Base-by-base conservation (phyloP, 2,888 invertebrate species). In the Theretra japonica region DNA sequence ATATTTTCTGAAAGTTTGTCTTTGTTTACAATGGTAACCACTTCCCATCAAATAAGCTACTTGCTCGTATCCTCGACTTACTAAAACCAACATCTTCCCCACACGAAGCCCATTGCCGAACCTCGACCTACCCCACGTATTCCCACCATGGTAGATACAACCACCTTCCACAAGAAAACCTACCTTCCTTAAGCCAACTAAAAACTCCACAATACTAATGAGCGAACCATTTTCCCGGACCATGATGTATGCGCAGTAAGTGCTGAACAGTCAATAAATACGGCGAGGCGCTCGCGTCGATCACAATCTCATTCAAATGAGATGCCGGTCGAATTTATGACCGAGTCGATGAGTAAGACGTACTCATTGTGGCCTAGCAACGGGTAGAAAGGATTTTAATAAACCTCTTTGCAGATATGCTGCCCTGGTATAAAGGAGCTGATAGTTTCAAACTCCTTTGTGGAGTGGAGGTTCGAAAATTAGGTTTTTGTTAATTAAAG, bases 231-330 rank as follows among this genome's bases (percentile, higher is more conserved):
- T 53, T 53, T n/a, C 19, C 59, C 19, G 7, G 28, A 30, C 28
- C 59, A n/a, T 30, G 62, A 58, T 25, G 25, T 58, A 58, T 58
- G 15, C 62, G 41, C 53, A 53, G 53, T 53, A 53, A 53, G 33
- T 41, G 62, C 17, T 48, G 48, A 23, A 4, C 21, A 48, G 65
- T 48, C 41, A 65, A 65, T 65, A 65, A 65, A 65, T 48, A 68
- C 81, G 78, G 85, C 83, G 84, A 79, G 81, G 88, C 88, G 88
- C 87, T 82, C 75, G 71, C 83, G 87, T 91, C 90, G 93, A 93
- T 93, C 93, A 92, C 92, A 92, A 93, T 93, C 93, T 88, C 88
- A 93, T 93, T 92, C 89, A 92, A 93, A 93, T 93, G 93, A 93
- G 91, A 83, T 81, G 80, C 80, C 41, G 75, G 76, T 83, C 87